phyloP scores from a whole-genome alignment of 2,113 vertebrate species.

The Cacatua alba region DNA sequence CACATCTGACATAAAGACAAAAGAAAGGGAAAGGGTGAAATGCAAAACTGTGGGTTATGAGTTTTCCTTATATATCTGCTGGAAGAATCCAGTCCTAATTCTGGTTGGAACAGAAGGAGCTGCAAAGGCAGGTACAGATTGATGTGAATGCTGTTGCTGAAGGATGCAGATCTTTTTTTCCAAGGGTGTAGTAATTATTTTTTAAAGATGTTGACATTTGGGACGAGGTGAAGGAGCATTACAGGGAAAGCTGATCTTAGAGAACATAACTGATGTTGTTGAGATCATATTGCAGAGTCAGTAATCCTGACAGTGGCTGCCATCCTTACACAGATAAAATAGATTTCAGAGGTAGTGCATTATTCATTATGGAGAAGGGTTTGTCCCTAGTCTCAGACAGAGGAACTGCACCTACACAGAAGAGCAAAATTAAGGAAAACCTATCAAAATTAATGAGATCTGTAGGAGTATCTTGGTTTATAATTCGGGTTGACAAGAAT shows the following conservation, averaged over 20 bases:
- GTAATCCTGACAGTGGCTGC: neutral
- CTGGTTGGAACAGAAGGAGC: neutral
- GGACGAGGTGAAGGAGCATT: neutral
- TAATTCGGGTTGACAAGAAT: constrained; percentile 9
- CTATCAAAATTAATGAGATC: neutral
- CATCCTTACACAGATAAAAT: neutral
- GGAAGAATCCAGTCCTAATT: neutral
- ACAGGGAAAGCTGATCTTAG: neutral
- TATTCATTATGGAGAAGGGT: neutral
- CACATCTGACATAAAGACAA: neutral
- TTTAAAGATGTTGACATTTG: neutral
- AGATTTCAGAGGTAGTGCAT: neutral
- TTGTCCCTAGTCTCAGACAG: neutral
- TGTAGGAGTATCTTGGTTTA: neutral
- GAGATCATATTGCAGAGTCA: neutral
- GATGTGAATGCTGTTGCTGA: neutral
- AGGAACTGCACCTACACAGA: neutral
- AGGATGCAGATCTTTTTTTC: neutral
- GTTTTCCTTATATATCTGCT: neutral
- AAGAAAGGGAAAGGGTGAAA: neutral
- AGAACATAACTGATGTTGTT: neutral
- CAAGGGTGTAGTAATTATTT: neutral
- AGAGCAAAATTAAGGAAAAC: neutral
- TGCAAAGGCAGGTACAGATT: neutral
- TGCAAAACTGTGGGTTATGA: neutral